A percentile compares a stretch with the other conserved stretches of the same genome.
Conservation (phyloP, 1,140 invertebrate species). For the Tetramorium alpestre region DNA sequence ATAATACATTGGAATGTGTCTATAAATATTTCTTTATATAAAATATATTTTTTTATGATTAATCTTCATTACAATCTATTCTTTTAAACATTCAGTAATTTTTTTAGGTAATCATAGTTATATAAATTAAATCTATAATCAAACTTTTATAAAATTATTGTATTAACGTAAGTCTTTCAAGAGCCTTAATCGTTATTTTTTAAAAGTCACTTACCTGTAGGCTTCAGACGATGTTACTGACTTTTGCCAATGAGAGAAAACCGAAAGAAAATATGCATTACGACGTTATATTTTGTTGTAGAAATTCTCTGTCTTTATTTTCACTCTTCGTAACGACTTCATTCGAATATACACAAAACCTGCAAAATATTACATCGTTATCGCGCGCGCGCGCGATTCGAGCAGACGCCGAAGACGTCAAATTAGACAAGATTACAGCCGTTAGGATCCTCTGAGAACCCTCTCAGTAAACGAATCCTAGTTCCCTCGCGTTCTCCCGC, state of each 20-base stretch:
- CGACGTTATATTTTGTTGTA: background rate
- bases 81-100: too few species aligned
- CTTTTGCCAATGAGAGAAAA: background rate
- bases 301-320: conserved; percentile 42
- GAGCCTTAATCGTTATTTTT: background rate
- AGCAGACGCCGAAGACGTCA: background rate
- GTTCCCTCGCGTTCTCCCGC: conserved; percentile 16
- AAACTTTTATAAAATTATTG: background rate
- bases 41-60: too few species aligned
- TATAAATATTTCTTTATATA: too few species aligned
- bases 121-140: background rate
- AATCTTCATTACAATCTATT: too few species aligned
- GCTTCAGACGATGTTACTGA: background rate
- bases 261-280: background rate
- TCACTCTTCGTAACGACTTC: conserved; percentile 43
- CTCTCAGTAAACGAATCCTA: conserved; percentile 1
- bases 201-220: conserved; percentile 9
- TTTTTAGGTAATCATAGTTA: too few species aligned
- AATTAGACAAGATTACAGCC: conserved; percentile 56
- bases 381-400: background rate
- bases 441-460: conserved; percentile 29
- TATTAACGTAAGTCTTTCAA: background rate
- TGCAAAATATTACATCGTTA: conserved; percentile 56
- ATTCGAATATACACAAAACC: conserved; percentile 52
- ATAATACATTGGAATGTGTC: background rate